A percentile compares a stretch with the other conserved stretches of the same genome.
phyloP scores from a whole-genome alignment of 2,888 invertebrate genomes.

The Antheraea assamensis region DNA sequence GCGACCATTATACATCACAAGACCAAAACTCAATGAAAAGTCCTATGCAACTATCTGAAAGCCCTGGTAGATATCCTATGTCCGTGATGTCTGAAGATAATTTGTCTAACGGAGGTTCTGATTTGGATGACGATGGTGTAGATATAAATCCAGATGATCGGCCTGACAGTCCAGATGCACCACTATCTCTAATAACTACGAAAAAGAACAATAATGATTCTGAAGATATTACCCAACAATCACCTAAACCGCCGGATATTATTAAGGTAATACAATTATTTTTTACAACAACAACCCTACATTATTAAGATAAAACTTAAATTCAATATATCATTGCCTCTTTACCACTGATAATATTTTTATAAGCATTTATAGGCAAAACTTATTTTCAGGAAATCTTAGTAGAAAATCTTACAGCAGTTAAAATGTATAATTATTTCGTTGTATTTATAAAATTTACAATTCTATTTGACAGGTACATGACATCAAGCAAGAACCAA shows the following conservation, averaged over 20 bases:
- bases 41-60: constrained; percentile 80
- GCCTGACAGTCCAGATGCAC: constrained; percentile 85
- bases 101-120: constrained; percentile 84
- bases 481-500: constrained; percentile 80
- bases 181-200: constrained; percentile 86
- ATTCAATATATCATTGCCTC: neutral
- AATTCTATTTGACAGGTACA: constrained; percentile 63
- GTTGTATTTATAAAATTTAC: neutral
- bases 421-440: neutral
- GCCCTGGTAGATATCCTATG: constrained; percentile 83
- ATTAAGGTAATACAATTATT: constrained; percentile 63
- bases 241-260: constrained; percentile 78
- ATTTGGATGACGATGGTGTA: constrained; percentile 86
- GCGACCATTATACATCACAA: constrained; percentile 82
- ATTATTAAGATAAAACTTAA: neutral
- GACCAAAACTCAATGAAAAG: constrained; percentile 85
- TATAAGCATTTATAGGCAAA: neutral
- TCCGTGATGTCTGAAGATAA: constrained; percentile 86
- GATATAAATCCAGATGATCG: constrained; percentile 79
- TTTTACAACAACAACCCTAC: neutral
- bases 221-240: constrained; percentile 75
- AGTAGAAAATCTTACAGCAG: neutral
- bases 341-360: neutral
- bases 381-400: constrained; percentile 9
- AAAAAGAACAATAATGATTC: constrained; percentile 78